phyloP scores from a whole-genome alignment of 2,888 invertebrate species.

The Melinopterus prodromus region DNA sequence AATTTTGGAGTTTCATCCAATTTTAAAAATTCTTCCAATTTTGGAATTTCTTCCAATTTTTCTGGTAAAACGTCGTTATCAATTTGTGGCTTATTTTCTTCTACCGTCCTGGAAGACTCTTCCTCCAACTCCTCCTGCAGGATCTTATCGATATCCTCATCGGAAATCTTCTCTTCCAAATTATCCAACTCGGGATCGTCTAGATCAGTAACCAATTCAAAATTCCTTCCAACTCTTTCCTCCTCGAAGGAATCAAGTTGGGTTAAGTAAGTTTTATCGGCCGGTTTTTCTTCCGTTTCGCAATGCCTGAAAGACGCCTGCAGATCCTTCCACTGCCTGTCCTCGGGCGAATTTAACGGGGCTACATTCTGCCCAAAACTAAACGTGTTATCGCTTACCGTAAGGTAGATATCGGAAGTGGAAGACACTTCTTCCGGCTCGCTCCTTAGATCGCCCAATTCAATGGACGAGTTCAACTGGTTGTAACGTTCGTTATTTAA shows the following conservation, averaged over 20 bases:
- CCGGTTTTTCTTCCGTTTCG: slow-evolving; percentile 24
- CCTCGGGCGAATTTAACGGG: slow-evolving; percentile 59
- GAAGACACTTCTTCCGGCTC: slow-evolving; percentile 37
- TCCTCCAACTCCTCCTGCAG: slow-evolving; percentile 30
- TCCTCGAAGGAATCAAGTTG: not conserved
- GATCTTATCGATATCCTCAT: slow-evolving; percentile 32
- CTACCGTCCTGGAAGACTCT: not conserved
- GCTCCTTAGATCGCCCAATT: slow-evolving; percentile 21
- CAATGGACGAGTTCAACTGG: slow-evolving; percentile 30
- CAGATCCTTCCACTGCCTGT: slow-evolving; percentile 58
- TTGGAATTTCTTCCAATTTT: not conserved
- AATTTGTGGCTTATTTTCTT: not conserved
- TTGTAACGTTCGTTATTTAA: slow-evolving; percentile 40
- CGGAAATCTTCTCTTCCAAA: slow-evolving; percentile 30
- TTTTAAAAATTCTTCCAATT: not conserved
- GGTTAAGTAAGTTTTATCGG: slow-evolving; percentile 16
- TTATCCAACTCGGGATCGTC: slow-evolving; percentile 30
- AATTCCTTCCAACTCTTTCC: not conserved
- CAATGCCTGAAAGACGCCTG: slow-evolving; percentile 39
- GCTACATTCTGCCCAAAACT: slow-evolving; percentile 46
- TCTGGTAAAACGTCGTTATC: not conserved
- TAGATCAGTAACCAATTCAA: slow-evolving; percentile 17
- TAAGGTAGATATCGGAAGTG: slow-evolving; percentile 39
- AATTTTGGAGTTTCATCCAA: not conserved
- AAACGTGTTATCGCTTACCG: slow-evolving; percentile 41